These are phyloP conservation scores for Loris lydekkerianus DNA, from an alignment of 2,797 vertebrate species.

Conservation along the genomic window DNA sequence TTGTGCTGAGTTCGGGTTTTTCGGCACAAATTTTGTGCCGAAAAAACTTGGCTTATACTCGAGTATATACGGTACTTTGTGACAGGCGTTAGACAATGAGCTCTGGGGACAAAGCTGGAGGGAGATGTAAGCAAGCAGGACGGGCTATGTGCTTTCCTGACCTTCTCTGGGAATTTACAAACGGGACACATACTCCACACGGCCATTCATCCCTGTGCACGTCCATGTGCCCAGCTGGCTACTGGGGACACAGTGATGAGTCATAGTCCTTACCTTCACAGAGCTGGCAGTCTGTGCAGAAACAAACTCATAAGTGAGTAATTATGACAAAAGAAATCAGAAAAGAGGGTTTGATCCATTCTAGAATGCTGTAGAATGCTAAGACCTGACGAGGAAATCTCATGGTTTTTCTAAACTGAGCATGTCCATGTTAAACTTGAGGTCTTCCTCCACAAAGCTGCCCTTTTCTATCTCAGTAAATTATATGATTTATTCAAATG, in stretches of 20 bases:
- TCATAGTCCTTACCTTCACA: background rate
- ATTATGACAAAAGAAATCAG: background rate
- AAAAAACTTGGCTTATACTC: too few relatives aligned
- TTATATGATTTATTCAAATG: background rate
- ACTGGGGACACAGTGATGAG: background rate
- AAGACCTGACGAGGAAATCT: background rate
- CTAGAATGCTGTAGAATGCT: background rate
- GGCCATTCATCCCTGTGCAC: background rate
- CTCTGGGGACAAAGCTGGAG: background rate
- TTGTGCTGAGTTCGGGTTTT: too few relatives aligned
- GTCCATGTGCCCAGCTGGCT: background rate
- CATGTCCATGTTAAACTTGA: background rate
- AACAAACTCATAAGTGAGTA: conserved; percentile 8
- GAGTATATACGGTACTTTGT: background rate
- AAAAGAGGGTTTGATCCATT: background rate
- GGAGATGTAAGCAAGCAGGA: background rate
- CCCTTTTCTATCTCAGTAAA: background rate
- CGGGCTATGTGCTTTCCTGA: background rate
- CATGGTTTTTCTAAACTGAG: conserved; percentile 12
- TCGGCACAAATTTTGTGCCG: too few relatives aligned
- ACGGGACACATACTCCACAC: background rate
- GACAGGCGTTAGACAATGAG: background rate
- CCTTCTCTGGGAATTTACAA: background rate
- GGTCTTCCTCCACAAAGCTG: background rate
- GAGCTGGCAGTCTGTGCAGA: background rate